These are phyloP conservation scores for Syngnathus rostellatus DNA, from an alignment of 2,797 vertebrate species.

Conservation along the genomic window DNA sequence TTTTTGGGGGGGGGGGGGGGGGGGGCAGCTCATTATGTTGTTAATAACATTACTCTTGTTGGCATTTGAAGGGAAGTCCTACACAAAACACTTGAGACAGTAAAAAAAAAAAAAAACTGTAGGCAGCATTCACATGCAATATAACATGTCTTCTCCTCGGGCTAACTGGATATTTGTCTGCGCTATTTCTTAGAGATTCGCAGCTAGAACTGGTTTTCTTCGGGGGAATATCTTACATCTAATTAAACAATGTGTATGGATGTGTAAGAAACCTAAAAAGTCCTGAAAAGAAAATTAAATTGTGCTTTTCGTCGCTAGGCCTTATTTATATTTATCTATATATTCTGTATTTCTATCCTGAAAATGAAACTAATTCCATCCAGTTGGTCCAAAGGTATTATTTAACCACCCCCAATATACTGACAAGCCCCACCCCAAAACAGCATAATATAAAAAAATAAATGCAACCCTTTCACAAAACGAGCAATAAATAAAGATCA, in stretches of 20 bases:
- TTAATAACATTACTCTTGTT: slow-evolving; percentile 58
- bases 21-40: not conserved
- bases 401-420: slow-evolving; percentile 45
- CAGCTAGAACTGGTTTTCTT: slow-evolving; percentile 64
- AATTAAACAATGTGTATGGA: slow-evolving; percentile 43
- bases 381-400: slow-evolving; percentile 62
- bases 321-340: slow-evolving; percentile 22
- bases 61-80: slow-evolving; percentile 68
- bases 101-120: slow-evolving; percentile 63
- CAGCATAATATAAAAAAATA: slow-evolving; percentile 67
- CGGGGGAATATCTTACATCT: slow-evolving; percentile 59
- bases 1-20: not conserved
- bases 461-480: slow-evolving; percentile 77
- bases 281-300: slow-evolving; percentile 43
- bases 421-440: slow-evolving; percentile 59
- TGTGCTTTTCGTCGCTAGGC: slow-evolving; percentile 57
- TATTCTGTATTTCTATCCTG: not conserved
- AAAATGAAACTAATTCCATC: slow-evolving; percentile 26
- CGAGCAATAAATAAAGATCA: slow-evolving; percentile 76
- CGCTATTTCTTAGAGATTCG: slow-evolving; percentile 72
- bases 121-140: slow-evolving; percentile 87
- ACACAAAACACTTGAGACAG: slow-evolving; percentile 82
- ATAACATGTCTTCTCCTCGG: slow-evolving; percentile 70
- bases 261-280: slow-evolving; percentile 23
- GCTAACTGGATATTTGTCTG: slow-evolving; percentile 62